phyloP scores from a whole-genome alignment of 2,113 vertebrate genomes.

The Stercorarius parasiticus region DNA sequence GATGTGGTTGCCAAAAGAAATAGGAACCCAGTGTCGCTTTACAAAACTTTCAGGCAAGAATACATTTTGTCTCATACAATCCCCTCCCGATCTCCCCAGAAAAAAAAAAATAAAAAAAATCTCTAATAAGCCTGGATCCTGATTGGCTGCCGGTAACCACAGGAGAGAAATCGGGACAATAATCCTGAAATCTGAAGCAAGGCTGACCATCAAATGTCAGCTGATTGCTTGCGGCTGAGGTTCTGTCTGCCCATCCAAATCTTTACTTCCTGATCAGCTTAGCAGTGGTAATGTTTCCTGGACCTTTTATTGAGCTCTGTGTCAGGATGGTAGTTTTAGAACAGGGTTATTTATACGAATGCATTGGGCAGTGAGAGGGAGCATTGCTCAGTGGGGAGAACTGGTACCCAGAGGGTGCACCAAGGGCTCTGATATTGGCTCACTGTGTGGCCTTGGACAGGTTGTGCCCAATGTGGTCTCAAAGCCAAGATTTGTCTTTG shows the following conservation, averaged over 20 bases:
- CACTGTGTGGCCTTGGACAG: neutral
- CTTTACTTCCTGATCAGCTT: neutral
- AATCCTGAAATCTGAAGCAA: neutral
- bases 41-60: neutral
- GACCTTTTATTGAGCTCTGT: neutral
- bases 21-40: neutral
- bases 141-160: neutral
- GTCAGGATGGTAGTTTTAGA: neutral
- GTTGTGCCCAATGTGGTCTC: neutral
- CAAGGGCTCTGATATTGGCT: neutral
- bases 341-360: neutral
- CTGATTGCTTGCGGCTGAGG: neutral
- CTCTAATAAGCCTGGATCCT: neutral
- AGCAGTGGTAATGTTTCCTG: neutral
- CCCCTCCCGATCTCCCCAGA: rapidly evolving
- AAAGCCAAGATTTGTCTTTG: neutral
- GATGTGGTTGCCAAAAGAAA: neutral
- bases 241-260: neutral
- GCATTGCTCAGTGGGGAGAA: neutral
- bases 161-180: neutral
- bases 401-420: neutral
- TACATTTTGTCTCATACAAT: neutral
- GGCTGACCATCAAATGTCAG: neutral
- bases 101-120: neutral
- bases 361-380: neutral